phyloP scores from a whole-genome alignment of 2,888 invertebrate species.

The Sphaerophoria taeniata region DNA sequence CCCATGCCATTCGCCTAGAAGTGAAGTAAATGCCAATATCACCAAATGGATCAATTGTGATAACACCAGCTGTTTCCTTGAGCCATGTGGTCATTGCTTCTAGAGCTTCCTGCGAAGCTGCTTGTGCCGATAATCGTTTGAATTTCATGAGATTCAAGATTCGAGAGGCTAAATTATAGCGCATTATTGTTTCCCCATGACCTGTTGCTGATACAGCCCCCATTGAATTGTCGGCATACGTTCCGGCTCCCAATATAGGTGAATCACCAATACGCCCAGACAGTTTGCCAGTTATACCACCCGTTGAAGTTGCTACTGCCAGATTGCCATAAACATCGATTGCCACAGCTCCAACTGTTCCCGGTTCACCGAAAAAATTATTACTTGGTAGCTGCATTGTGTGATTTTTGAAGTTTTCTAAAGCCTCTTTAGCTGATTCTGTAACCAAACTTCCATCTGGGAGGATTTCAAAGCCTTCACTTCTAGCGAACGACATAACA shows the following conservation, averaged over 20 bases:
- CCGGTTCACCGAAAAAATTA: slow-evolving; percentile 84
- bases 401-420: slow-evolving; percentile 82
- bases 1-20: slow-evolving; percentile 60
- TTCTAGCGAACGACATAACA: slow-evolving; percentile 87
- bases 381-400: slow-evolving; percentile 10
- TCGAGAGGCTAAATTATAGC: slow-evolving; percentile 89
- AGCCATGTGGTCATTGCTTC: slow-evolving; percentile 87
- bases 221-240: slow-evolving; percentile 88
- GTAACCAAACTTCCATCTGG: slow-evolving; percentile 87
- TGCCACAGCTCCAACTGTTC: slow-evolving; percentile 93
- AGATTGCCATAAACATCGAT: slow-evolving; percentile 86
- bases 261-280: slow-evolving; percentile 91
- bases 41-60: slow-evolving; percentile 85
- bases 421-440: slow-evolving; percentile 85
- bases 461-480: slow-evolving; percentile 85
- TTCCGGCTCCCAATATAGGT: slow-evolving; percentile 88
- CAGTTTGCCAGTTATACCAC: slow-evolving; percentile 91
- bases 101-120: slow-evolving; percentile 86
- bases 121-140: slow-evolving; percentile 84
- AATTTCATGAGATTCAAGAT: slow-evolving; percentile 87
- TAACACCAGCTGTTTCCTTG: slow-evolving; percentile 89
- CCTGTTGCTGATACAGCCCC: slow-evolving; percentile 92
- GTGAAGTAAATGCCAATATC: slow-evolving; percentile 58
- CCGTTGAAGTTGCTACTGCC: slow-evolving; percentile 93
- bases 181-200: slow-evolving; percentile 92